Conservation (phyloP, 1,140 invertebrate genomes). For the Eupristina koningsbergeri region DNA sequence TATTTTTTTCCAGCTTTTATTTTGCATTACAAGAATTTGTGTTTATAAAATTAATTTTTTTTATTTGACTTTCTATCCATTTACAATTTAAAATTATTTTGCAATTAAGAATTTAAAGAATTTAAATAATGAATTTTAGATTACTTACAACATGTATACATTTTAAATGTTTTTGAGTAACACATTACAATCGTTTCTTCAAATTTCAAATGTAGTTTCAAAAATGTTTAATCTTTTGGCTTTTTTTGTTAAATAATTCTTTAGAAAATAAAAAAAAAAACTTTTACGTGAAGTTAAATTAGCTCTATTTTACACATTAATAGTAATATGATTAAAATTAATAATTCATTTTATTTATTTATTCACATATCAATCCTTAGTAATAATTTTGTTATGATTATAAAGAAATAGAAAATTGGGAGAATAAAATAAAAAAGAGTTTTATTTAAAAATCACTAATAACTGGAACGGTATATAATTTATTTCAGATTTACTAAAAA, state of each 20-base stretch:
- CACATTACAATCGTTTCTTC: neutral
- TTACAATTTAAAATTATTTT: neutral
- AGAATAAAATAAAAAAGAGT: neutral
- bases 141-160: neutral
- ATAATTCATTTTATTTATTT: neutral
- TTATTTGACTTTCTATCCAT: neutral
- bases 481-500: too few species aligned
- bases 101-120: neutral
- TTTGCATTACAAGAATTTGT: conserved; percentile 1
- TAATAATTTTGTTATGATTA: neutral
- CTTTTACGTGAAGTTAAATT: neutral
- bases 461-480: too few species aligned
- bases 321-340: neutral
- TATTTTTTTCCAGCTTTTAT: neutral
- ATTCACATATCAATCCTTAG: neutral
- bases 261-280: neutral
- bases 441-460: neutral
- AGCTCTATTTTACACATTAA: neutral
- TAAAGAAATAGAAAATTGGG: neutral
- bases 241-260: neutral
- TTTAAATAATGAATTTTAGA: conserved; percentile 17
- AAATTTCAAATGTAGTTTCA: neutral
- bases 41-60: conserved; percentile 22
- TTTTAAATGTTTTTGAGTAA: conserved; percentile 1
- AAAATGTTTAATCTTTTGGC: neutral